phyloP scores from a whole-genome alignment of 1,140 invertebrate genomes.

The Sycobia sp. region DNA sequence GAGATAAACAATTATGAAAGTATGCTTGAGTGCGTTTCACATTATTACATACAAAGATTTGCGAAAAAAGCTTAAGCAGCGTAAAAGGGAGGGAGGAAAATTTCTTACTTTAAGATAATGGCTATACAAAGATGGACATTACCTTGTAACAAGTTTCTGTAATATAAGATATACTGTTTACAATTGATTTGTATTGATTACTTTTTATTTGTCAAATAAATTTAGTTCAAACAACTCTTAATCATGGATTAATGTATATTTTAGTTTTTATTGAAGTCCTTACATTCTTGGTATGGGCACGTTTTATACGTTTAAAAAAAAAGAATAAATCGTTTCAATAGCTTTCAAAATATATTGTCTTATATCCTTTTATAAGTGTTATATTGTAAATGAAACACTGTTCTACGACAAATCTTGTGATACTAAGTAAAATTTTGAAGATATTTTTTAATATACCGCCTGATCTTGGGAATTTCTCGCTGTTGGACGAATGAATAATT shows the following conservation, averaged over 20 bases:
- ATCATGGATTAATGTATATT: background rate
- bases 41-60: constrained; percentile 21
- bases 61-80: constrained; percentile 31
- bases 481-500: too few relatives aligned
- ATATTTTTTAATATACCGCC: too few relatives aligned
- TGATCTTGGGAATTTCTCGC: too few relatives aligned
- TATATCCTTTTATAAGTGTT: too few relatives aligned
- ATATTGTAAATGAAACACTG: too few relatives aligned
- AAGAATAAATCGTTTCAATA: too few relatives aligned
- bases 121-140: constrained; percentile 39
- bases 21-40: constrained; percentile 27
- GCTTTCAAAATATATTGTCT: too few relatives aligned
- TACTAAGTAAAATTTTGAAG: too few relatives aligned
- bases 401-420: too few relatives aligned
- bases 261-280: too few relatives aligned
- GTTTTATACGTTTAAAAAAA: too few relatives aligned
- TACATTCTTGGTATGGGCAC: too few relatives aligned
- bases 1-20: background rate
- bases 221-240: constrained; percentile 52
- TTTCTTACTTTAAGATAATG: constrained; percentile 27
- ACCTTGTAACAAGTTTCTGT: constrained; percentile 48
- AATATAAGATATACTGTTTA: constrained; percentile 54
- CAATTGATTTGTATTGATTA: constrained; percentile 57
- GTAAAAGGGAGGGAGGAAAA: constrained; percentile 38
- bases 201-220: constrained; percentile 59